Conservation (phyloP, 2,113 vertebrate genomes). For the Leucosticte australis region DNA sequence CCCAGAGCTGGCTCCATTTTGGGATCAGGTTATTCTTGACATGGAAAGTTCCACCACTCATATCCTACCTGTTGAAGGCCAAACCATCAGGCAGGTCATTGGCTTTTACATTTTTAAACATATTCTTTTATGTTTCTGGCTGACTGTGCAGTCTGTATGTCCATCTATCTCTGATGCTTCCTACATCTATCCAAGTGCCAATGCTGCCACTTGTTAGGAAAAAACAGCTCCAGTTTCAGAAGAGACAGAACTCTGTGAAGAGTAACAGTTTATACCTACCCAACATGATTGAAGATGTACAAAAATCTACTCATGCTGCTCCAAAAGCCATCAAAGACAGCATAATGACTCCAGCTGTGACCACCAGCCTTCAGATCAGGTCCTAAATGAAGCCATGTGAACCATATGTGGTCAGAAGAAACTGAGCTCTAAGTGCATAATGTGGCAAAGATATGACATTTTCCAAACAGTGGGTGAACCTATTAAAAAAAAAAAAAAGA, state of each 20-base stretch:
- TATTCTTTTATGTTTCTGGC: background rate
- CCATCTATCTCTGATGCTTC: background rate
- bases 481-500: too few species aligned
- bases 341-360: conserved; percentile 33
- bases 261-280: background rate
- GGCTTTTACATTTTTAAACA: background rate
- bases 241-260: background rate
- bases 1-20: background rate
- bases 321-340: conserved; percentile 29
- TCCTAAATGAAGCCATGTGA: conserved; percentile 54
- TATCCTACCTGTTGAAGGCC: background rate
- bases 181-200: background rate
- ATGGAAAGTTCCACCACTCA: background rate
- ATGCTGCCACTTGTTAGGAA: background rate
- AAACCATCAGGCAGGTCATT: background rate
- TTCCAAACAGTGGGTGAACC: background rate
- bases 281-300: conserved; percentile 15
- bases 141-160: background rate
- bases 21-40: background rate
- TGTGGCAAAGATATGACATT: background rate
- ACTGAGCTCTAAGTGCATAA: background rate
- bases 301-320: conserved; percentile 6
- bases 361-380: conserved; percentile 14
- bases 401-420: background rate
- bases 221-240: background rate